Evolutionary conservation across 2,888 invertebrate genomes (phyloP), one percentile per base, ranked within the genome.

Genomic region (Netelia fuscicornis): DNA sequence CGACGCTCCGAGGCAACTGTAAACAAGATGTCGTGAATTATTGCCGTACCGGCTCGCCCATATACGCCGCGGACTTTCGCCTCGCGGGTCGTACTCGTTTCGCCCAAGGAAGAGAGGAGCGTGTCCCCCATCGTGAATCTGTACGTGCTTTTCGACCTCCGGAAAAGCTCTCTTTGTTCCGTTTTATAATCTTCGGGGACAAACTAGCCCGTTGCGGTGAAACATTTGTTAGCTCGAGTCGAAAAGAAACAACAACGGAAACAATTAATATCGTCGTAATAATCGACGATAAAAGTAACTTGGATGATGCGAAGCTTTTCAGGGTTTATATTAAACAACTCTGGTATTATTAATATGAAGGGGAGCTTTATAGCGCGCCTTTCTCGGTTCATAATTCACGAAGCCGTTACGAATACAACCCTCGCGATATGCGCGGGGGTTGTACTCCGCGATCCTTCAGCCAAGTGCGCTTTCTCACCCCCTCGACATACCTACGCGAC

Each of bases 1-100:
- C 70, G 68, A 44, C 71, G 64, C 23, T 3, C 44, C 52, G 78
- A 72, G 64, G 77, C 85, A 78, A 79, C 84, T 75, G 89, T 91
- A 91, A 92, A 91, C 90, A 90, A 85, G 86, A 78, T 82, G 83
- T 83, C 65, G 88, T 91, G 89, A 91, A 91, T 91, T 90, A 91
- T 89, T 87, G 79, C 30, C 82, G 79, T 80, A 71, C 79, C 79
- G 74, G 62, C 68, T 77, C 52, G 23, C 37, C 30, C 30, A 30
- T 30, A 30, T 5, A 5, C 30, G 25, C 17, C 25, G 30, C 30
- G 30, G 30, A 30, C 30, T 30, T 30, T 30, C 30, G 30, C 30
- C 30, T 67, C 44, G 44, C 30, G 30, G 67, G 52, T 58, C 42
- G 60, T 48, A 52, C 68, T 67, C 48, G 3, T 30, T 30, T 30